Evolutionary conservation across 2,888 invertebrate genomes (phyloP), one percentile per base, ranked within the genome.

Genomic region (Timema cristinae): DNA sequence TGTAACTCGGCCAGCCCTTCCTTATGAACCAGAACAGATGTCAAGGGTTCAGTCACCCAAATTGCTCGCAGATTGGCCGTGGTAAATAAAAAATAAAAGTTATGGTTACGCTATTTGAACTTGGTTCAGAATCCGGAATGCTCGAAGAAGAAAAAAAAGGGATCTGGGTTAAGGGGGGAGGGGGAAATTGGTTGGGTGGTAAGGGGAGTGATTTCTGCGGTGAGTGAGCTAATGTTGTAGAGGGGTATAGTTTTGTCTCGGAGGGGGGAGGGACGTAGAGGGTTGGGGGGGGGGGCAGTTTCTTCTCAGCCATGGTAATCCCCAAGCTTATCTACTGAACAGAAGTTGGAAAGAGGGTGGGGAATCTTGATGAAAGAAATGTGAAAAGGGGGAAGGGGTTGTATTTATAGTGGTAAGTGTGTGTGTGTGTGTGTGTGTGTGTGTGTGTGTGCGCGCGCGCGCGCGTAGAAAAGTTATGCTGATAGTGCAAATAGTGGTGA

Each of bases 51-150:
- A 32, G 4, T 4, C 63, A 48, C 63, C 47, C 47, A 73, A 75
- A 75, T 74, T 75, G 75, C 73, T 70, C 69, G 59, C 68, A 72
- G 74, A 75, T 74, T 75, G 74, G 47, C 71, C 72, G 75, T 75
- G 74, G 73, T 72, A 75, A 75, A 54, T 13, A 54, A 54, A 54
- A 63, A 63, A 63, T 48, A 63, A 15, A 73, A 59, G 73, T 71
- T 63, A 73, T 72, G 71, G 73, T 72, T 74, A 69, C 72, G 73
- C 72, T 74, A 68, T 73, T 74, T 74, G 73, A 75, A 73, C 63
- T 67, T 63, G 68, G 50, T n/a, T 32, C 32, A 32, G 32, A 32
- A 32, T 32, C 32, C 32, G 32, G 32, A 32, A 32, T 32, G 32
- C 32, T 32, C 32, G 2, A 32, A 32, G 32, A 32, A 32, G 32